Conservation (phyloP, 2,113 vertebrate species). For the Prunella himalayana region DNA sequence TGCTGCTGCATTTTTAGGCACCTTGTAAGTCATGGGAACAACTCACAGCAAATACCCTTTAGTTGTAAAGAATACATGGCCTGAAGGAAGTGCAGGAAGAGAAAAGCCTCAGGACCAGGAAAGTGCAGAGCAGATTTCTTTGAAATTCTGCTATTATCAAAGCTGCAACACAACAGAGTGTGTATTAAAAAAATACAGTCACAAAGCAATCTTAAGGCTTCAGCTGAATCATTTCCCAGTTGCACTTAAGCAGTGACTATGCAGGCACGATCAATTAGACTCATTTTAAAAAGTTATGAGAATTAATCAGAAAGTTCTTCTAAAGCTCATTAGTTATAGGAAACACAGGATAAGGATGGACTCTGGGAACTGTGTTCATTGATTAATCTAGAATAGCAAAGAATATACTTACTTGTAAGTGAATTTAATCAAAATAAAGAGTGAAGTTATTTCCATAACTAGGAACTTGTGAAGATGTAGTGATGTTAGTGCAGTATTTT, state of each 20-base stretch:
- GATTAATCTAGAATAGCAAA: not conserved
- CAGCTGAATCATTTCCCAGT: not conserved
- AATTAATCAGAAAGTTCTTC: not conserved
- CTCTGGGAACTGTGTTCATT: not conserved
- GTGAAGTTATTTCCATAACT: not conserved
- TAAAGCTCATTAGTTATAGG: not conserved
- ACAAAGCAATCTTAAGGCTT: not conserved
- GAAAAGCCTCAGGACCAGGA: not conserved
- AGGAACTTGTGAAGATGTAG: not conserved
- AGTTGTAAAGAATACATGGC: not conserved
- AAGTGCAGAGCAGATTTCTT: not conserved
- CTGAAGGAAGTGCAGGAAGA: not conserved
- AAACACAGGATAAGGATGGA: not conserved
- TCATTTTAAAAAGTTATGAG: not conserved
- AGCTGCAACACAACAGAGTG: not conserved
- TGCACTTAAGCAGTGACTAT: not conserved
- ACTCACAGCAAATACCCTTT: not conserved
- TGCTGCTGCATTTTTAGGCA: not conserved
- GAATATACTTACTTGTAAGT: not conserved
- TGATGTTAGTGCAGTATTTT: not conserved
- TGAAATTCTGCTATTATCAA: not conserved
- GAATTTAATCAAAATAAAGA: not conserved
- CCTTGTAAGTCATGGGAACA: not conserved
- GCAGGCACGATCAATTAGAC: not conserved
- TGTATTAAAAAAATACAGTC: not conserved